phyloP scores from a whole-genome alignment of 2,113 vertebrate genomes.

The Hippoglossus stenolepis region DNA sequence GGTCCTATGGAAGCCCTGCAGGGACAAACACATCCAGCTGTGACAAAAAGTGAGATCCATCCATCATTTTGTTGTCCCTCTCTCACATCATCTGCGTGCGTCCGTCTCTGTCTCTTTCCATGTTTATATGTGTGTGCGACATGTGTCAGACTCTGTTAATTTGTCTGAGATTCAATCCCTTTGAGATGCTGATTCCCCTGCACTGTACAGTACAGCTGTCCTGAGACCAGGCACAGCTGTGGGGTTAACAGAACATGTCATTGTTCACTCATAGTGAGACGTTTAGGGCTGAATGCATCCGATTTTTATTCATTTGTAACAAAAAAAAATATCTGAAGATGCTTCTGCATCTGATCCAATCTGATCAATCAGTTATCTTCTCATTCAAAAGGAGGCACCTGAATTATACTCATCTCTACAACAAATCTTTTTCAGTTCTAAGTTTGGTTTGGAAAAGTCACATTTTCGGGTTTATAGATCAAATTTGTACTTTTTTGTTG shows the following conservation, averaged over 20 bases:
- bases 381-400: not conserved
- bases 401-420: not conserved
- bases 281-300: not conserved
- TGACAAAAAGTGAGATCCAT: constrained; percentile 36
- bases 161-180: constrained; percentile 42
- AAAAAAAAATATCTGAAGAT: not conserved
- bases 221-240: constrained; percentile 54
- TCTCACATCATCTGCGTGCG: not conserved
- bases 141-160: constrained; percentile 41
- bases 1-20: not conserved
- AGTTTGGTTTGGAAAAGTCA: not conserved
- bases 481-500: too few relatives aligned
- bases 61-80: constrained; percentile 2
- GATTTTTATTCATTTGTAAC: not conserved
- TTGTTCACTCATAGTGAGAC: constrained; percentile 32
- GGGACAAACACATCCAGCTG: constrained; percentile 40
- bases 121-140: constrained; percentile 8
- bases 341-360: not conserved
- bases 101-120: not conserved
- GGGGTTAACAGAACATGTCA: constrained; percentile 20
- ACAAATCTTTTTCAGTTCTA: not conserved
- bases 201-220: constrained; percentile 38
- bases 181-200: constrained; percentile 34
- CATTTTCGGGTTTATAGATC: too few relatives aligned
- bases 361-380: not conserved